These are phyloP conservation scores for Teleogryllus occipitalis DNA, from an alignment of 1,140 invertebrate species.

Conservation along the genomic window DNA sequence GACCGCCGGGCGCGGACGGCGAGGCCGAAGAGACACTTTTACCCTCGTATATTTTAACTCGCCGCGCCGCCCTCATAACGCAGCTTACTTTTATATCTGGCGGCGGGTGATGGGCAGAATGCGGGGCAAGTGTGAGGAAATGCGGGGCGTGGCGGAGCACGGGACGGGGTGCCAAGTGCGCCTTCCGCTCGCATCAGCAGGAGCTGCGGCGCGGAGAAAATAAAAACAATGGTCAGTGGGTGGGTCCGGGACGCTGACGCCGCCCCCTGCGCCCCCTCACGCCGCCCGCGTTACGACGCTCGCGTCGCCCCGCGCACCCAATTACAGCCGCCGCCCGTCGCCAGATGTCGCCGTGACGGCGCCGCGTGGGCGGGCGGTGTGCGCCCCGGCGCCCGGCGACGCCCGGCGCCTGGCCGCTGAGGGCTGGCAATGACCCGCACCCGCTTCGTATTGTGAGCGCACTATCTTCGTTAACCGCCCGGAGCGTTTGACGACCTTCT, in stretches of 20 bases:
- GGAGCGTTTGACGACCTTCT: too few relatives aligned
- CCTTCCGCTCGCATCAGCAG: not conserved
- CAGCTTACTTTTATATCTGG: not conserved
- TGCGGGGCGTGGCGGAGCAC: not conserved
- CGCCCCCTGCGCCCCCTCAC: too few relatives aligned
- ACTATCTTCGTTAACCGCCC: not conserved
- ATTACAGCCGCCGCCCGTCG: not conserved
- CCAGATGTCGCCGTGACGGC: not conserved
- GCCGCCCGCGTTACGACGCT: not conserved
- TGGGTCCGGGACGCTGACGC: not conserved
- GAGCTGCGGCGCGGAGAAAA: not conserved
- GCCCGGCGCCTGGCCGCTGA: too few relatives aligned
- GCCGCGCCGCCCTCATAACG: not conserved
- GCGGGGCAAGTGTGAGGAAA: not conserved
- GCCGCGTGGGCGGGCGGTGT: too few relatives aligned
- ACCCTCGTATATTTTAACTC: not conserved
- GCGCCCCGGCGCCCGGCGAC: too few relatives aligned
- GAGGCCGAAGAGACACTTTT: not conserved
- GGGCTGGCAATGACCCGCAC: too few relatives aligned
- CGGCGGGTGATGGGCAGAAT: not conserved
- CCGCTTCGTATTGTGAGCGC: not conserved
- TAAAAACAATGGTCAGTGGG: not conserved
- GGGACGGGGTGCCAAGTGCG: not conserved
- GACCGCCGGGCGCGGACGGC: not conserved
- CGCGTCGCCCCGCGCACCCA: not conserved